Evolutionary conservation across 2,888 invertebrate genomes (phyloP), one percentile per base, ranked within the genome.

Genomic region (Oeneis ivallda): DNA sequence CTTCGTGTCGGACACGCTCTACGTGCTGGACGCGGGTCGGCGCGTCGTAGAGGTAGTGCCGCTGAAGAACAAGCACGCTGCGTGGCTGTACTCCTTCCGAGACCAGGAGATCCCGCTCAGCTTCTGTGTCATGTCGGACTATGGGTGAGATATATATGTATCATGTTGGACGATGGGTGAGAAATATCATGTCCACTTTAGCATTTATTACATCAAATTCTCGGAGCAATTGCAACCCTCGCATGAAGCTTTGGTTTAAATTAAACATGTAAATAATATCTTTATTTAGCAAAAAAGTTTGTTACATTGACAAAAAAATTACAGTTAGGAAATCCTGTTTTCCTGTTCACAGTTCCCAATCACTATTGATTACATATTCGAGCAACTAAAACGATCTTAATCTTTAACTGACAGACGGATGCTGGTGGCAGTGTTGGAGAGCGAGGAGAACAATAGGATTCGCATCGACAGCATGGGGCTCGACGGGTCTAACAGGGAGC

Each of bases 391-490:
- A n/a, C n/a, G n/a, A 26, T 26, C 26, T 34, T 10, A 26, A 43
- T 34, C 10, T 54, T 45, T 58, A 10, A 49, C 45, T 57, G 47
- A 52, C 76, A 95, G 95, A 58, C 89, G 92, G 58, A 93, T 96
- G 93, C 93, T 94, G 75, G 88, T 96, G 1, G 94, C 95, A 0
- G 80, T 94, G 0, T 80, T 87, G 49, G 85, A 85, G 32, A 86
- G 79, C 1, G 81, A 84, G 8, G 69, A 75, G 59, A 82, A 64
- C 70, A 82, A 79, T 8, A 79, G 80, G 19, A 84, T 91, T 15
- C 94, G 94, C 70, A 94, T 97, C 39, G 95, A 96, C 77, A 93
- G 93, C 66, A 88, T 96, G 67, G 88, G 93, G 0, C 92, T 97
- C 85, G 94, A 95, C 73, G 97, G 96, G 0, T 81, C 86, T 0